Base-by-base conservation (phyloP, 2,113 vertebrate genomes). In the Istiophorus platypterus region DNA sequence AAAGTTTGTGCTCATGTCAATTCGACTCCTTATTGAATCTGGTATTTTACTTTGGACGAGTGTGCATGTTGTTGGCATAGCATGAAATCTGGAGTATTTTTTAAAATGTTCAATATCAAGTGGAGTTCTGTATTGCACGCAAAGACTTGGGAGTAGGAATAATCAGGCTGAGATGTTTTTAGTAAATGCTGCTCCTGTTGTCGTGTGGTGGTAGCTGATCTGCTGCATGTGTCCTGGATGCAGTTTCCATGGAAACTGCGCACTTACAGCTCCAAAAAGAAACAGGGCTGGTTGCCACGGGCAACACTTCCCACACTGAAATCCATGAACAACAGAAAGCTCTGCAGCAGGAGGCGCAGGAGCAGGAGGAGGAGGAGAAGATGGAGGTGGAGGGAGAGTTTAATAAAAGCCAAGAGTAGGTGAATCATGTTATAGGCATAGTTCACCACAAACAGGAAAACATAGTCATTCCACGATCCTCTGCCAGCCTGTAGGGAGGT, bases 231-330 rank as follows among this genome's bases (percentile, higher is more conserved):
- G 67, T 82, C 6, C 20, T 52, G 14, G 26, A 72, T 72, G 75
- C 6, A 17, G 85, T 89, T 83, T 72, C 84, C 76, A 81, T 73
- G 57, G 39, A 4, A 84, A 87, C 89, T 51, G 6, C 51, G 58
- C 84, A 81, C 72, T 69, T 80, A 83, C 74, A 78, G 74, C 52
- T 80, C 59, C 9, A 51, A 63, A 63, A 52, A 58, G 49, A 42
- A 24, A 11, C 11, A 57, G 42, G 34, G 52, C 62, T n/a, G 41
- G 86, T 89, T 87, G 71, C 80, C 47, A 47, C 0, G 54, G 56
- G 80, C 45, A 85, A 91, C 76, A 0, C 69, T 34, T 85, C 81
- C 78, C 84, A 88, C 86, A 75, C 56, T 78, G 54, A 72, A 69
- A 70, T 63, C 79, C 27, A 24, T 80, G 54, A 82, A 51, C 20